Evolutionary conservation across 2,888 invertebrate genomes (phyloP).

Genomic region (Athrips mouffetella): DNA sequence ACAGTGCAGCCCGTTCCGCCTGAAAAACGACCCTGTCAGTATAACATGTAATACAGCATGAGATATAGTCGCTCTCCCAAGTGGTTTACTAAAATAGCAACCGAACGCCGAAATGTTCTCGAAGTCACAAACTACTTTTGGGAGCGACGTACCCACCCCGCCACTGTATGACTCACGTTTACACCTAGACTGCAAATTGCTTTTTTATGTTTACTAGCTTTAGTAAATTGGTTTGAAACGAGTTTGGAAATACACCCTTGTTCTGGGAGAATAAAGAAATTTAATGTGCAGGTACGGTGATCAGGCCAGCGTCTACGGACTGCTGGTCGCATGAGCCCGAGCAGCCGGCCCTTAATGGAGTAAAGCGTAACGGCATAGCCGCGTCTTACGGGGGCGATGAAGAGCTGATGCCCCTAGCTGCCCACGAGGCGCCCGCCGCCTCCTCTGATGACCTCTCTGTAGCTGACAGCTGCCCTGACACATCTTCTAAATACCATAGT

Average conservation of each 20-base stretch:
- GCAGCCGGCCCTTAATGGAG: conserved; percentile 24
- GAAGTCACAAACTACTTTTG: not conserved
- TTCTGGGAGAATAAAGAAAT: not conserved
- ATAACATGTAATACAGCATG: no score
- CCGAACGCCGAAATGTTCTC: no score
- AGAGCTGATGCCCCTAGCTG: conserved; percentile 83
- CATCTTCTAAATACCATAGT: conserved; percentile 86
- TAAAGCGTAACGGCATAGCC: conserved; percentile 47
- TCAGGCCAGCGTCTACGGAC: conserved; percentile 31
- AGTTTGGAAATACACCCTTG: not conserved
- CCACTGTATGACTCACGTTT: not conserved
- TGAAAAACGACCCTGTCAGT: conserved; percentile 58
- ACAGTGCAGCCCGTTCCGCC: conserved; percentile 73
- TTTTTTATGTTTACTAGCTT: not conserved
- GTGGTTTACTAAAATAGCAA: not conserved
- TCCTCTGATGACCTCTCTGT: conserved; percentile 82
- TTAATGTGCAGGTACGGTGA: not conserved
- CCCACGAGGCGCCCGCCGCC: conserved; percentile 71
- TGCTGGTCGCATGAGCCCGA: conserved; percentile 57
- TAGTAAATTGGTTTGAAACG: not conserved
- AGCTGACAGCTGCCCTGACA: conserved; percentile 85
- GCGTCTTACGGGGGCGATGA: conserved; percentile 50
- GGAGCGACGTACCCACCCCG: not conserved
- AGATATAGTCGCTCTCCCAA: no score
- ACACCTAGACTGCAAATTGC: not conserved